Evolutionary conservation across 2,797 vertebrate genomes (phyloP), one percentile per base, ranked within the genome.

Genomic region (Ibycter americanus): DNA sequence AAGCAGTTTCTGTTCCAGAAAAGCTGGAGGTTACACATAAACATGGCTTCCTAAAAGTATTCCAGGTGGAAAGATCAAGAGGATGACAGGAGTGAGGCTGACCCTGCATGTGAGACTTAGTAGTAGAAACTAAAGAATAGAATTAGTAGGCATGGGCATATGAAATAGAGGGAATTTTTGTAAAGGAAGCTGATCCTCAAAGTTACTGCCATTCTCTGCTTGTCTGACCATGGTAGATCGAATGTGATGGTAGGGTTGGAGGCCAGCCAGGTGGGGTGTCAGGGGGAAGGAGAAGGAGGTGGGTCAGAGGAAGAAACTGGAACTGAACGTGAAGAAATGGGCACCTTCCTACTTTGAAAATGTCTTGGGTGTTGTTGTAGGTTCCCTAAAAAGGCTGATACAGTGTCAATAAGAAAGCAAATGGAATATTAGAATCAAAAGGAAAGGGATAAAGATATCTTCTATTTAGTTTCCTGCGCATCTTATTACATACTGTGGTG

Each of bases 401-500:
- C 1, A 6, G 11, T 15, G 19, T 77, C 15, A 67, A 20, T 44
- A 80, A 70, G 40, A 86, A 70, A 63, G 11, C 1, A 71, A 85
- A 62, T 6, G 2, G 22, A 79, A 56, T 29, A 56, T 11, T 44
- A 49, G 38, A 85, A 70, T 26, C 3, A 8, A 58, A 61, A 66
- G 12, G 27, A 40, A 87, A 25, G 3, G 4, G 4, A 14, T 31
- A 44, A 55, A 67, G 3, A 12, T 5, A 31, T 32, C 21, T 79
- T 78, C 4, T 59, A 1, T 63, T 63, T 51, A 6, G 9, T 54
- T 76, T 82, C 40, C 15, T 52, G 17, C 29, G 15, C 14, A 11
- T 51, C 4, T 47, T 72, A 7, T 25, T 61, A 9, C 3, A 6
- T 42, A 11, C 0, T 2, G 1, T 32, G 4, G 11, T 77, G 58